Base-by-base conservation (phyloP, 2,888 invertebrate species). In the Archips crataeganus region DNA sequence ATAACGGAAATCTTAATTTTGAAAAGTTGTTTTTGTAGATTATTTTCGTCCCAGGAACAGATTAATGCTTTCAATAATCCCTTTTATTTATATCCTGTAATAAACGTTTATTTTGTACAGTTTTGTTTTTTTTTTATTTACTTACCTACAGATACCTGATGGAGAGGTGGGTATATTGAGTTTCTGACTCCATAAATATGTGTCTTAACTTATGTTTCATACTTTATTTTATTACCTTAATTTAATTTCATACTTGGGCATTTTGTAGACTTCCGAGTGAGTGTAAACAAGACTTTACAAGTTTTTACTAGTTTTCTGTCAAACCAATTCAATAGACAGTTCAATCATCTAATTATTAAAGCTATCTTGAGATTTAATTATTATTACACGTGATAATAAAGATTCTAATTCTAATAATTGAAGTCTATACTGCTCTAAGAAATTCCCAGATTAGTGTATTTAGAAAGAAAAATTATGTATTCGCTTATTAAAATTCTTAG, bases 31-130 rank as follows among this genome's bases (percentile, higher is more conserved):
- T 61, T 67, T 73, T 71, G 69, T 57, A 23, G 32, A 57, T 57
- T 57, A 32, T 79, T 75, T 76, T 34, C 70, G 75, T 75, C 70
- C 75, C 65, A 71, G 65, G 49, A 78, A 79, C 77, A 77, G 76
- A 77, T 80, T 85, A 82, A 85, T 80, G 86, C 87, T 88, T 89
- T 83, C 77, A 85, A 82, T 87, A 86, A 86, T 83, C 83, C 84
- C 75, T 79, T 88, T 90, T 87, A 90, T 90, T 90, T 90, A 90
- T 86, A 76, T 75, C 82, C 82, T 76, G 83, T 85, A 93, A 92
- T 92, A 93, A 93, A 92, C 82, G 80, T 90, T 89, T 89, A 89
- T 90, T 91, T 92, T 90, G 78, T 87, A 87, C 79, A 87, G 66
- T 83, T 85, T 84, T 79, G 77, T 75, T 80, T 85, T 84, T 80